phyloP scores from a whole-genome alignment of 2,113 vertebrate genomes.

The Merops nubicus region DNA sequence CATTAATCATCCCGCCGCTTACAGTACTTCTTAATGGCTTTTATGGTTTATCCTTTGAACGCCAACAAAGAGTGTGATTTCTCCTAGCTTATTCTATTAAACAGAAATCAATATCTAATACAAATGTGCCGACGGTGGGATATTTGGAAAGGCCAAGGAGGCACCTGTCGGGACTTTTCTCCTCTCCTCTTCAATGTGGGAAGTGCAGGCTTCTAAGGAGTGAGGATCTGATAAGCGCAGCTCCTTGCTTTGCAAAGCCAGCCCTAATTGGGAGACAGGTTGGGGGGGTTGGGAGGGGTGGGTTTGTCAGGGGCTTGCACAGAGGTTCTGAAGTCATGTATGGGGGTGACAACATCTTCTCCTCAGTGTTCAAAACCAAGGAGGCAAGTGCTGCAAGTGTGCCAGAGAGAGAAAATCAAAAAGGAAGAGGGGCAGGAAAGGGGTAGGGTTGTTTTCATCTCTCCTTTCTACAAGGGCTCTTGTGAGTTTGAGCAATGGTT shows the following conservation, averaged over 20 bases:
- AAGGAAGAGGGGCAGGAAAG: background rate
- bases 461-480: background rate
- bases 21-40: slow-evolving; percentile 80
- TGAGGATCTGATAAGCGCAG: rapidly evolving
- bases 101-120: slow-evolving; percentile 83
- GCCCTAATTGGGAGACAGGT: background rate
- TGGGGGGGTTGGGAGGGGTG: background rate
- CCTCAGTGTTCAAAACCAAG: background rate
- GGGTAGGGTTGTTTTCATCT: background rate
- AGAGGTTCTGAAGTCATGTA: background rate
- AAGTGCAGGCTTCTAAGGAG: background rate
- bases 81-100: slow-evolving; percentile 82
- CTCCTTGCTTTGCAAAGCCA: background rate
- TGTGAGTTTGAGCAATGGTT: background rate
- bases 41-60: slow-evolving; percentile 81
- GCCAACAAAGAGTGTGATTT: slow-evolving; percentile 79
- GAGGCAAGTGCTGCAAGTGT: rapidly evolving
- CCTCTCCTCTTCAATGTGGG: background rate
- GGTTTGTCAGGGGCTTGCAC: background rate
- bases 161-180: slow-evolving; percentile 24
- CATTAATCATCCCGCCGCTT: slow-evolving; percentile 80
- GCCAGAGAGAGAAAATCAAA: background rate
- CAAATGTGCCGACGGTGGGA: slow-evolving; percentile 74
- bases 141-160: slow-evolving; percentile 60
- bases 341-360: background rate